Percentiles rank a stretch among this genome's conserved stretches.
phyloP scores from a whole-genome alignment of 2,797 vertebrate species.

The Gila robusta region DNA sequence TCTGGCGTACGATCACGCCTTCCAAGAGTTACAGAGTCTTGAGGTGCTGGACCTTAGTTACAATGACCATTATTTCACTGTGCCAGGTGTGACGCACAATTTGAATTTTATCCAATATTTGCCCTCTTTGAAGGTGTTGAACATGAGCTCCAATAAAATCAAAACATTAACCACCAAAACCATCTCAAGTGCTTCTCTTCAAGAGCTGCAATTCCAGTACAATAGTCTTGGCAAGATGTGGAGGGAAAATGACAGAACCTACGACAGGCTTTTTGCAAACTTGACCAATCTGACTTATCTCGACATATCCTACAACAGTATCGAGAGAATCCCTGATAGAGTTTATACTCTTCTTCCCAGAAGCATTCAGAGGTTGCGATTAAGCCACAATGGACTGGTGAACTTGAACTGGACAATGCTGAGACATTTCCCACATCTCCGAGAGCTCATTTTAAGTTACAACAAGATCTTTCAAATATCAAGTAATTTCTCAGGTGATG shows the following conservation, averaged over 20 bases:
- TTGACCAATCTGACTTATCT: slow-evolving; percentile 78
- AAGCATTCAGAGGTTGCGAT: slow-evolving; percentile 70
- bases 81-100: slow-evolving; percentile 77
- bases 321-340: slow-evolving; percentile 66
- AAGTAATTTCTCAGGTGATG: slow-evolving; percentile 59
- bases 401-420: slow-evolving; percentile 77
- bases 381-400: slow-evolving; percentile 71
- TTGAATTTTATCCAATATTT: slow-evolving; percentile 81
- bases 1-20: slow-evolving; percentile 78
- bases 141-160: slow-evolving; percentile 81
- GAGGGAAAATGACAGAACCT: slow-evolving; percentile 70
- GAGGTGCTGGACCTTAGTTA: slow-evolving; percentile 81
- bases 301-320: slow-evolving; percentile 79
- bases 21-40: slow-evolving; percentile 75
- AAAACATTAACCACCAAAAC: slow-evolving; percentile 77
- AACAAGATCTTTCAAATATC: slow-evolving; percentile 74
- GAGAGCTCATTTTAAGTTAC: slow-evolving; percentile 75
- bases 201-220: slow-evolving; percentile 77
- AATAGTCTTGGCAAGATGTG: slow-evolving; percentile 81
- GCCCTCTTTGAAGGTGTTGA: slow-evolving; percentile 78
- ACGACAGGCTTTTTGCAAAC: slow-evolving; percentile 72
- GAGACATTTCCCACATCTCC: slow-evolving; percentile 68
- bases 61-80: slow-evolving; percentile 83
- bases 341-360: slow-evolving; percentile 73
- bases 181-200: slow-evolving; percentile 76